Base-by-base conservation (phyloP, 2,113 vertebrate genomes). In the Dicaeum eximium region DNA sequence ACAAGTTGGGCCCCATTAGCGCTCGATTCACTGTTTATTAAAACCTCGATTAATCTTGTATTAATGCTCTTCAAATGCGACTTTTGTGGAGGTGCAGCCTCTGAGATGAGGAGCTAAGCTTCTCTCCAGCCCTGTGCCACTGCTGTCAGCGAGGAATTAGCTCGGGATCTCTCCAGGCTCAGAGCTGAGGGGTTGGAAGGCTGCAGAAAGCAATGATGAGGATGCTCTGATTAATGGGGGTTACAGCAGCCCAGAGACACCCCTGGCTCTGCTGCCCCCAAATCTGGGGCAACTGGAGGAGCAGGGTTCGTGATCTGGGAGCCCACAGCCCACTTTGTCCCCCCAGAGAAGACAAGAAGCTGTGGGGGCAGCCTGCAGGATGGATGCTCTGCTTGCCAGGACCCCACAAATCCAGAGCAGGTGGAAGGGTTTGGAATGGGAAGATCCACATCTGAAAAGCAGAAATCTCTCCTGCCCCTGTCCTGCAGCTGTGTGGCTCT, bases 281-380 rank as follows among this genome's bases (percentile, higher is more conserved):
- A 27, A 64, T 13, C 48, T 19, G 45, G 37, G 30, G 20, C 22
- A 58, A 6, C 19, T 28, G 27, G 6, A 10, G 65, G 35, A 33
- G 53, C 1, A 5, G 24, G 7, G 1, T 28, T 38, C 0, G 1
- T 2, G 4, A 10, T 15, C 15, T 5, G 4, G 25, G 33, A 84
- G 25, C 25, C n/a, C 51, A 9, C 24, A 54, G 47, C 25, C 60
- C 40, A 13, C 33, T 25, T 31, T 7, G 6, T 23, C 18, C 15
- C n/a, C 13, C 33, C 25, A 7, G 25, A n/a, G 45, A 61, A 37
- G 22, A 33, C 14, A 4, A n/a, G 31, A 64, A 22, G 16, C 10
- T 11, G 31, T 42, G 37, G 48, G 47, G 35, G 13, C 72, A 62
- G 40, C 31, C 64, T 44, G 50, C 50, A 14, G 33, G 56, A 24